phyloP scores from a whole-genome alignment of 2,113 vertebrate species.

The Eclectus roratus region DNA sequence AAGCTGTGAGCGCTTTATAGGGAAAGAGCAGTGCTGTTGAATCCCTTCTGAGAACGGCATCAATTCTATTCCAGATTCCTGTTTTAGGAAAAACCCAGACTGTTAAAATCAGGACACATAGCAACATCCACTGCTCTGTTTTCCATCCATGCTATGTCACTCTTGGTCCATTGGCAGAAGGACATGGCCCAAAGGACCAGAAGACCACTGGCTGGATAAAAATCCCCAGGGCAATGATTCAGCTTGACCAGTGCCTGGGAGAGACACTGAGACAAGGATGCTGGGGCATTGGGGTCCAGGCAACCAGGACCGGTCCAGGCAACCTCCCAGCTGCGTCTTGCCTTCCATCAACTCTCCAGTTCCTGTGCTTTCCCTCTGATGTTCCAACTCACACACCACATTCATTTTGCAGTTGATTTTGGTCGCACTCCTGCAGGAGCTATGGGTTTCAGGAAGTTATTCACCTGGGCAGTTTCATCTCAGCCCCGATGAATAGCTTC shows the following conservation, averaged over 20 bases:
- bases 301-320: background rate
- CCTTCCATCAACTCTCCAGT: background rate
- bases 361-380: background rate
- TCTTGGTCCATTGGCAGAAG: background rate
- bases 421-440: background rate
- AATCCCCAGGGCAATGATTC: background rate
- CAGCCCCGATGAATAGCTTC: background rate
- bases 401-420: conserved; percentile 8
- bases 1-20: background rate
- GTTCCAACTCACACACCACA: background rate
- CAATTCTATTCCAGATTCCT: background rate
- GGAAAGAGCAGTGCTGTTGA: background rate
- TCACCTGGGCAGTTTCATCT: conserved; percentile 40
- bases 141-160: background rate
- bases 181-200: background rate
- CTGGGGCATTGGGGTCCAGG: background rate
- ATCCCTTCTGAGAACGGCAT: background rate
- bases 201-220: background rate
- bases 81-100: background rate
- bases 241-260: background rate
- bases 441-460: background rate
- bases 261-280: fast-evolving
- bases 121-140: background rate
- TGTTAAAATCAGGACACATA: background rate
- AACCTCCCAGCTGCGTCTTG: background rate